Percentiles rank a stretch among this genome's conserved stretches.
Conservation (phyloP, 2,888 invertebrate genomes). For the Phymatocera aterrima region DNA sequence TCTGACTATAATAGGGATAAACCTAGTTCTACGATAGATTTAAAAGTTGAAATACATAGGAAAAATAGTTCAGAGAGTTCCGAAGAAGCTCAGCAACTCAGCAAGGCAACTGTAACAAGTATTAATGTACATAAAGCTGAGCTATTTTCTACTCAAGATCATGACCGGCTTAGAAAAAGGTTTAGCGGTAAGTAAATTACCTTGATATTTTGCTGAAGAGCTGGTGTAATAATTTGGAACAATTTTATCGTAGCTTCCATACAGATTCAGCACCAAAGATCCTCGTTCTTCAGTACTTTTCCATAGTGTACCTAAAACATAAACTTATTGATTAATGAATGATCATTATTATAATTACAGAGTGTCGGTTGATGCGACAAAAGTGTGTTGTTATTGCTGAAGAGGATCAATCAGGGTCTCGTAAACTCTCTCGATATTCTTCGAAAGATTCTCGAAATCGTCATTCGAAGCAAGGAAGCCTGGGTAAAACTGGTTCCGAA, state of each 20-base stretch:
- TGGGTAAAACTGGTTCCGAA: constrained; percentile 74
- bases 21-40: constrained; percentile 79
- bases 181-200: constrained; percentile 21
- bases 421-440: constrained; percentile 68
- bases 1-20: constrained; percentile 72
- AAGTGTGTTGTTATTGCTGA: constrained; percentile 65
- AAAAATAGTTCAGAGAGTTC: constrained; percentile 94
- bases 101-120: constrained; percentile 64
- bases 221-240: background rate
- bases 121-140: constrained; percentile 67
- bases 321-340: no score
- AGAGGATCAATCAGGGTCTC: constrained; percentile 62
- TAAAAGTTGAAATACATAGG: constrained; percentile 95
- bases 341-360: constrained; percentile 54
- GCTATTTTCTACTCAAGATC: constrained; percentile 59
- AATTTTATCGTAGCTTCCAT: no score
- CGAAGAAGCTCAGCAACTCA: constrained; percentile 79
- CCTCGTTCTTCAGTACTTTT: no score
- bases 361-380: constrained; percentile 63
- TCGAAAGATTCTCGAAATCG: constrained; percentile 69
- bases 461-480: constrained; percentile 69
- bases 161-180: constrained; percentile 51
- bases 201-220: background rate
- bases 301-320: no score
- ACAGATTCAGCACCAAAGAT: no score